Percentiles rank a stretch among this genome's conserved stretches.
Evolutionary conservation across 2,113 vertebrate genomes (phyloP).

Genomic region (Lucifuga dentata): DNA sequence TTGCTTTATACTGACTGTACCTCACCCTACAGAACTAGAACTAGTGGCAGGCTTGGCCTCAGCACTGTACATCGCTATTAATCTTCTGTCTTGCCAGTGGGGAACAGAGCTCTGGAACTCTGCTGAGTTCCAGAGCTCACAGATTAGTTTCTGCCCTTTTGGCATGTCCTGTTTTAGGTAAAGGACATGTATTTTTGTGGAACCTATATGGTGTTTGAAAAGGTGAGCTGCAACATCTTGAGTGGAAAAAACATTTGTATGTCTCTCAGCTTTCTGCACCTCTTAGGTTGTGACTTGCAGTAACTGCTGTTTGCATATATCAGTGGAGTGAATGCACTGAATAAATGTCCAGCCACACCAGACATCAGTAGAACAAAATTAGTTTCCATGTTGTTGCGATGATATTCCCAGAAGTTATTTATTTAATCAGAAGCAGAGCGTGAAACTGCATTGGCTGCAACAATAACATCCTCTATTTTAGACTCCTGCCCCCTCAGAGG

Average conservation of each 20-base stretch:
- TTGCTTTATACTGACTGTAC: not conserved
- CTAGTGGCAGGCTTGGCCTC: slow-evolving; percentile 15
- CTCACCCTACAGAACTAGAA: slow-evolving; percentile 2
- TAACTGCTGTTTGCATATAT: too few species aligned
- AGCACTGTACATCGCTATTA: not conserved
- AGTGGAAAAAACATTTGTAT: not conserved
- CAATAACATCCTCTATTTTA: too few species aligned
- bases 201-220: not conserved
- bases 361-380: too few species aligned
- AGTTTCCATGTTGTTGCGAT: too few species aligned
- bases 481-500: too few species aligned
- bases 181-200: not conserved
- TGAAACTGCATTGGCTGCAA: too few species aligned
- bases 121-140: not conserved
- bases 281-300: too few species aligned
- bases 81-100: slow-evolving; percentile 1
- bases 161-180: not conserved
- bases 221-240: not conserved
- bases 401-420: too few species aligned
- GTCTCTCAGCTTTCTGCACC: too few species aligned
- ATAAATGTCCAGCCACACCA: too few species aligned
- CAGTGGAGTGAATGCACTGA: too few species aligned
- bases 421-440: too few species aligned
- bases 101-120: slow-evolving; percentile 1
- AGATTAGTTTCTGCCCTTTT: slow-evolving; percentile 10